Base-by-base conservation (phyloP, 1,140 invertebrate species). In the Pseudomyrmex sp. region DNA sequence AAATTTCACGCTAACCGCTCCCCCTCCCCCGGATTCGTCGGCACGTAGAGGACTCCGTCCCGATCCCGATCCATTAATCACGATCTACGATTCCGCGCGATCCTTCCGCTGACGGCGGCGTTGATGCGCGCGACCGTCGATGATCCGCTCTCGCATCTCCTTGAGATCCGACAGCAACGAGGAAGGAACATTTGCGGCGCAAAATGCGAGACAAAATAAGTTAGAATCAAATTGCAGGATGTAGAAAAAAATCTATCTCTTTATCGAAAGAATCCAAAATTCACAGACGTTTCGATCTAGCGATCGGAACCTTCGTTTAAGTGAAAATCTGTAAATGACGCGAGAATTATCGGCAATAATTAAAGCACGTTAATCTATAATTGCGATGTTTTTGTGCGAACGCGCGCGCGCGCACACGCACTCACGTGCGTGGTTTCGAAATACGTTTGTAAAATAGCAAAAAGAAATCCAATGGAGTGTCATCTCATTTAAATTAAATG, bases 1-100 rank as follows among this genome's bases (percentile, higher is more conserved):
- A 92, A 92, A 93, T 92, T 94, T 93, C 91, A 92, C 92, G 92
- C 91, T 92, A 87, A 83, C 85, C 90, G 88, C 84, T 92, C 86
- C 83, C 73, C 18, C 18, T 0, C 0, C 18, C 18, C 83, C 0
- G 35, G 62, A 88, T 84, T 86, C 87, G 79, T 84, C 48, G 79
- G 59, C 76, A 84, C 84, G 74, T 65, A 82, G 50, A 80, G 52
- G 70, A 83, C 61, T 70, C 46, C 50, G 50, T 52, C 35, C 54
- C 44, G 65, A 35, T 35, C 23, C 44, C 15, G 69, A 9, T 85
- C 86, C 75, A 88, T 89, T 89, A 89, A 89, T 89, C 88, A 86
- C 70, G 75, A 86, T 88, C 83, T 83, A 65, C 73, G 77, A 85
- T 77, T 84, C 72, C 72, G 56, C n/a, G 44, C 44, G 20, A 54